These are phyloP conservation scores for Branchipolynoe longqiensis DNA, from an alignment of 2,888 invertebrate genomes.

Conservation along the genomic window DNA sequence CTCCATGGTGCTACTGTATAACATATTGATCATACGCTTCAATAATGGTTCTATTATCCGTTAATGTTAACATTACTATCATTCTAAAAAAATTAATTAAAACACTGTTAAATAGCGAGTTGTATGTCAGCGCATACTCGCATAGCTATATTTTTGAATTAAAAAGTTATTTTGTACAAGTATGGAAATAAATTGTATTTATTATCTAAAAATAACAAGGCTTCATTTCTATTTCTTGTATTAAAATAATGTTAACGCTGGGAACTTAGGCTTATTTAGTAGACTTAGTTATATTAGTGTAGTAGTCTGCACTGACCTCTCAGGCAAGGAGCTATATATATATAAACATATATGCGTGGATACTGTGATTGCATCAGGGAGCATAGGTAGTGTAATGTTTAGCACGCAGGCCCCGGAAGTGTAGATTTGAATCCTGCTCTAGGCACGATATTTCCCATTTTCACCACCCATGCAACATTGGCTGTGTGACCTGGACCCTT, in stretches of 20 bases:
- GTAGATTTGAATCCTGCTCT: no score
- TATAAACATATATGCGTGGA: no score
- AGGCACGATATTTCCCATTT: no score
- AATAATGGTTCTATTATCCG: neutral
- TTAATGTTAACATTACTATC: neutral
- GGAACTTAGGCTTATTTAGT: neutral
- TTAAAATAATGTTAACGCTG: neutral
- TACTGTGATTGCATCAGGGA: no score
- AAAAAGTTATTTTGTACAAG: neutral
- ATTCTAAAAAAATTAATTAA: neutral
- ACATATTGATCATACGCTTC: neutral
- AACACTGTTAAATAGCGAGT: neutral
- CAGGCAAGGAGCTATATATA: no score
- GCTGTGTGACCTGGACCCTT: no score
- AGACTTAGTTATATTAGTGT: no score
- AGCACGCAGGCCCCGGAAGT: no score
- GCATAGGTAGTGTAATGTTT: no score
- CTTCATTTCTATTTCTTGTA: neutral
- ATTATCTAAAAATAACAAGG: neutral
- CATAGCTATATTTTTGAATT: neutral
- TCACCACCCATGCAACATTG: no score
- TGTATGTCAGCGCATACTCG: neutral
- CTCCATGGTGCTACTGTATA: neutral
- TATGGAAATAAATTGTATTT: neutral
- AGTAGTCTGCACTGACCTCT: no score